Base-by-base conservation (phyloP, 30 jellyfish, hydroid and myxozoan species). In the Aurelia coerulea region DNA sequence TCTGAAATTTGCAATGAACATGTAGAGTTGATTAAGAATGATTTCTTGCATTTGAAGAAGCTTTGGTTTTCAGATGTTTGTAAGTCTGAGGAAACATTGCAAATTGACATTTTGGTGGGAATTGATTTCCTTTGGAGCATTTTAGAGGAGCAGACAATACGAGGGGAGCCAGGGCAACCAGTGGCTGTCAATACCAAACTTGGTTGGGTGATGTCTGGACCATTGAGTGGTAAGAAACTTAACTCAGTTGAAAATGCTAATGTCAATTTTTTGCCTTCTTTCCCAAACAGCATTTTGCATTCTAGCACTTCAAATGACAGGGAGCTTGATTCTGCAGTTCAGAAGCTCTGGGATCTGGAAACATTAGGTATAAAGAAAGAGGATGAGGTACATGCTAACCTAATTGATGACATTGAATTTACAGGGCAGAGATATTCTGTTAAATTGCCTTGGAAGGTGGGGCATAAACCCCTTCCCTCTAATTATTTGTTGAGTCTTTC, bases 381-480 rank as follows among this genome's bases (percentile, higher is more conserved):
- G 50, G 67, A 85, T 37, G 78, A 74, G 29, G 94, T 64, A 33
- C 83, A 85, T 85, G 81, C 74, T 62, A 31, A 32, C 37, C 65
- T 85, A 11, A 60, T 85, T 60, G 94, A 85, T 53, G 74, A 74
- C 35, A 65, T 85, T 35, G 35, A 29, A 13, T 85, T 85, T 52
- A 60, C 89, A 73, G 88, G 94, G 56, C 16, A 75, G 52, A 64
- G 94, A 41, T 85, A 85, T 85, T 73, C 88, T 35, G 88, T 85
- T 5, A 63, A 69, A 60, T 60, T 85, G 19, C 94, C 94, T n/a
- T 85, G 94, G 94, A 85, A 85, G 70, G 83, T 73, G 19, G 94
- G 94, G 46, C 94, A 85, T 51, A 53, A 65, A 18, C 94, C 94
- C 41, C 41, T 73, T 65, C 94, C 94, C 37, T 23, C 81, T 13